A percentile compares a stretch with the other conserved stretches of the same genome.
Evolutionary conservation across 1,140 invertebrate species (phyloP).

Genomic region (Ostrea denselamellosa): DNA sequence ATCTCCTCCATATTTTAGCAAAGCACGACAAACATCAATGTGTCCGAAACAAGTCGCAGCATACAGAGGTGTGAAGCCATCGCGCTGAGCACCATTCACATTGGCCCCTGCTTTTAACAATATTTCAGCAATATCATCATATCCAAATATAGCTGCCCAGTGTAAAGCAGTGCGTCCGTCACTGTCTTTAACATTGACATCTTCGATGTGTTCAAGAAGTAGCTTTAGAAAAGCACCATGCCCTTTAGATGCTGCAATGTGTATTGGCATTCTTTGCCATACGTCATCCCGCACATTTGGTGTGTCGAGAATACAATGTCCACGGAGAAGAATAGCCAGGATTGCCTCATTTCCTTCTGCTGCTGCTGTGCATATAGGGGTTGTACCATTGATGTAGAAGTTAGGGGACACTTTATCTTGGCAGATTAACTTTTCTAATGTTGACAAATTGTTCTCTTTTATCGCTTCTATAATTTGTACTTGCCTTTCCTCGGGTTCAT

Average conservation of each 20-base stretch:
- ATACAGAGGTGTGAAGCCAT: slow-evolving; percentile 74
- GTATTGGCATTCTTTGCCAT: slow-evolving; percentile 71
- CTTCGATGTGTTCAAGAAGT: slow-evolving; percentile 65
- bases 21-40: slow-evolving; percentile 60
- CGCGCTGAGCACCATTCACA: slow-evolving; percentile 70
- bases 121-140: slow-evolving; percentile 62
- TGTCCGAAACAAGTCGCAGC: slow-evolving; percentile 72
- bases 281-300: slow-evolving; percentile 58
- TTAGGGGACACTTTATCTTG: slow-evolving; percentile 61
- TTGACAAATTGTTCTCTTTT: slow-evolving; percentile 54
- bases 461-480: slow-evolving; percentile 58
- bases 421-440: slow-evolving; percentile 55
- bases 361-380: slow-evolving; percentile 64
- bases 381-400: slow-evolving; percentile 59
- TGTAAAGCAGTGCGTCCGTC: slow-evolving; percentile 73
- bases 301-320: slow-evolving; percentile 56
- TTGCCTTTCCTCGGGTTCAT: neutral
- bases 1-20: slow-evolving; percentile 66
- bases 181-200: slow-evolving; percentile 68
- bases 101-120: slow-evolving; percentile 64
- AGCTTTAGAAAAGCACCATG: slow-evolving; percentile 62
- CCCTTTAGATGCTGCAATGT: slow-evolving; percentile 71
- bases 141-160: slow-evolving; percentile 72
- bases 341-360: slow-evolving; percentile 57
- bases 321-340: slow-evolving; percentile 61